Conservation (phyloP, 2,888 invertebrate genomes). For the Athalia rosae region DNA sequence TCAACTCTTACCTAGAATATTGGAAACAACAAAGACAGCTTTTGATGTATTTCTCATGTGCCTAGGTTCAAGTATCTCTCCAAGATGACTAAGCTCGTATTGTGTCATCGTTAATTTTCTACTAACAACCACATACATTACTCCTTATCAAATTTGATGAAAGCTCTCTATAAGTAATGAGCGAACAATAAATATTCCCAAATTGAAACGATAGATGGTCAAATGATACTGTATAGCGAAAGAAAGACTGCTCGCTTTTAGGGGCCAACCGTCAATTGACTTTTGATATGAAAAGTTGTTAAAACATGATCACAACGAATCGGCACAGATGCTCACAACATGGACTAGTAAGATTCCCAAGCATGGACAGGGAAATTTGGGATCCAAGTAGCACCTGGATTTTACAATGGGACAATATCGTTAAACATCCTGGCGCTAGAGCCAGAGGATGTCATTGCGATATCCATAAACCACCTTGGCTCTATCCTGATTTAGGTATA, state of each 20-base stretch:
- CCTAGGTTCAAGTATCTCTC: not conserved
- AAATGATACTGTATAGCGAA: too few relatives aligned
- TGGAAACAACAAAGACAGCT: constrained; percentile 33
- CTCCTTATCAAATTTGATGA: too few relatives aligned
- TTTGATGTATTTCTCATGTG: constrained; percentile 27
- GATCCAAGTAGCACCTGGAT: constrained; percentile 75
- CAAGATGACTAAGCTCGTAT: not conserved
- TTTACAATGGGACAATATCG: constrained; percentile 75
- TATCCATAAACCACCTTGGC: constrained; percentile 71
- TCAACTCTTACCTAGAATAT: constrained; percentile 18
- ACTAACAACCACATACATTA: too few relatives aligned
- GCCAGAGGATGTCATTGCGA: constrained; percentile 73
- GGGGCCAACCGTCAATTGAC: not conserved
- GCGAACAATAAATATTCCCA: too few relatives aligned
- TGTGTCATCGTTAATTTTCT: too few relatives aligned
- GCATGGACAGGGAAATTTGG: constrained; percentile 72
- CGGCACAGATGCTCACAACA: constrained; percentile 68
- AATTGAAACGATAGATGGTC: too few relatives aligned
- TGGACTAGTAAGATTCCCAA: constrained; percentile 69
- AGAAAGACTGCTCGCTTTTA: too few relatives aligned
- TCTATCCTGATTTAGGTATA: constrained; percentile 69
- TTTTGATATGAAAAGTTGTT: not conserved
- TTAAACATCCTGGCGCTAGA: constrained; percentile 74
- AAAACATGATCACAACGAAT: constrained; percentile 24
- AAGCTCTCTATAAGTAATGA: too few relatives aligned